Evolutionary conservation across 1,140 invertebrate genomes (phyloP), one percentile per base, ranked within the genome.

Genomic region (Stegodyphus mimosarum): DNA sequence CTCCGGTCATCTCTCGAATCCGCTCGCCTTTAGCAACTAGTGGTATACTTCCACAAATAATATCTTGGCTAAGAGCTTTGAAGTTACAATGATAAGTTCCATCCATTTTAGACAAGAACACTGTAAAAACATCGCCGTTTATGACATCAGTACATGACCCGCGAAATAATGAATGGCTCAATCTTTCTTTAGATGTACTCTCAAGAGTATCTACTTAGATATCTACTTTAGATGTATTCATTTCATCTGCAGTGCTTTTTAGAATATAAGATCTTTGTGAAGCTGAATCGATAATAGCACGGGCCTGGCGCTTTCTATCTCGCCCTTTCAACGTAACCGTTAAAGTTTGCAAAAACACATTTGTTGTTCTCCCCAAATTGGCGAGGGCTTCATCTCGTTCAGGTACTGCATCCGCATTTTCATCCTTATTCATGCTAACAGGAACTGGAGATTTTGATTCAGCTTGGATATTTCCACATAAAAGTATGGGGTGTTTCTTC

Each of bases 301-400:
- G 64, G 1, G 64, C 51, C 10, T 17, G 6, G 10, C 51, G 1
- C 53, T 63, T 63, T 63, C 13, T 63, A 63, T 75, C 55, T 63
- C 13, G 6, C n/a, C 55, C 73, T 63, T 48, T 75, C 18, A 63
- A 18, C 17, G n/a, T 7, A 18, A 75, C 73, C 52, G 48, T 75
- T 63, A 18, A 75, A 48, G 53, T 75, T 63, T 75, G 73, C 53
- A 75, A 49, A 18, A 75, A 75, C 52, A 75, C 73, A 33, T 75
- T 63, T 60, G 52, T 7, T 18, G 73, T 33, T 75, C 48, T 60
- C 7, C 7, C n/a, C 55, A 75, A 63, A 63, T 75, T 75, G 55
- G 73, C 15, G n/a, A 75, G 52, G 17, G 73, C 15, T 11, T 49
- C 18, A 75, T 63, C n/a, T 60, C 18, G 52, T 9, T 33, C 10